Evolutionary conservation across 2,113 vertebrate genomes (phyloP).

Genomic region (Grammomys dolichurus): DNA sequence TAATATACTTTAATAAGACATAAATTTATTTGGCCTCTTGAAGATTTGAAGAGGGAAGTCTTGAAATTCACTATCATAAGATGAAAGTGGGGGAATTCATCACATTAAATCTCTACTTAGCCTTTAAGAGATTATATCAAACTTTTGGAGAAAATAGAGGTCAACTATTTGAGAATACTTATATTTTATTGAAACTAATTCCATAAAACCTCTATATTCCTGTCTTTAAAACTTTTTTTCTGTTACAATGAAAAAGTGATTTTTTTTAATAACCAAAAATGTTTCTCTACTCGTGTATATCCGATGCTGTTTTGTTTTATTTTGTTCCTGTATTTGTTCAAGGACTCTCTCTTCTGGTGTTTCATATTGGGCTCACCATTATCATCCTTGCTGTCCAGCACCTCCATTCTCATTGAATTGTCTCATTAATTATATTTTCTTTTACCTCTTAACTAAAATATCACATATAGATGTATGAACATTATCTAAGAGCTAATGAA

Average conservation of each 20-base stretch:
- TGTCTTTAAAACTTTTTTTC: background rate
- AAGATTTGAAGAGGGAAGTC: background rate
- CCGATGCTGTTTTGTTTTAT: background rate
- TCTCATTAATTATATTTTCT: background rate
- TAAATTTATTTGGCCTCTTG: background rate
- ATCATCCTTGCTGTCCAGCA: background rate
- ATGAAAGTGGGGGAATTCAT: background rate
- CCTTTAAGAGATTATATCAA: background rate
- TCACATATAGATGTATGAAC: background rate
- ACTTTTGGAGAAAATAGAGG: constrained; percentile 9
- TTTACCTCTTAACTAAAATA: background rate
- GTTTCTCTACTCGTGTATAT: accelerated
- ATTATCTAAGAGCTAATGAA: background rate
- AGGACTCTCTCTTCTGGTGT: background rate
- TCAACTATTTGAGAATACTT: background rate
- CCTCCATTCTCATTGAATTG: background rate
- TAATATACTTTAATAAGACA: background rate
- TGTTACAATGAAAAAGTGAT: background rate
- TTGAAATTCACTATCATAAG: background rate
- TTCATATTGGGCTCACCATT: background rate
- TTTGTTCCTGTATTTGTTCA: background rate
- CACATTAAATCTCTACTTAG: background rate
- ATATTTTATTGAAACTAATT: background rate
- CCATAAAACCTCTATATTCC: background rate
- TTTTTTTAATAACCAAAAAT: background rate